A percentile compares a stretch with the other conserved stretches of the same genome.
phyloP scores from a whole-genome alignment of 2,113 vertebrate genomes.

The Coregonus clupeaformis region DNA sequence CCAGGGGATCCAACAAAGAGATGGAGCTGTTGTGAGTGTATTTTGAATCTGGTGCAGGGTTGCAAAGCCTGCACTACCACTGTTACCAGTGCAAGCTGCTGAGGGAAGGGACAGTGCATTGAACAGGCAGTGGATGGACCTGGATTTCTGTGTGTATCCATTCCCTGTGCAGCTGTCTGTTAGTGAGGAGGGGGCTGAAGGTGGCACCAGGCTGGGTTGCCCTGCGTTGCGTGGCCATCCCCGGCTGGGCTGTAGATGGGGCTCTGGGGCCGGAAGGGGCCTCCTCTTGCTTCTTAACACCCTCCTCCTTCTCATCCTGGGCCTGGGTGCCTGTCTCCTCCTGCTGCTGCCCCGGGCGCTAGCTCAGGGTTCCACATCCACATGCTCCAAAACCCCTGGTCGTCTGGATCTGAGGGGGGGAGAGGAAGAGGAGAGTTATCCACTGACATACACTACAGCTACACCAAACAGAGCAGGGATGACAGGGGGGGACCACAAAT shows the following conservation, averaged over 20 bases:
- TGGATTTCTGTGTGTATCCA: slow-evolving; percentile 37
- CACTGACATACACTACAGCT: not conserved
- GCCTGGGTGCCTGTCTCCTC: slow-evolving; percentile 41
- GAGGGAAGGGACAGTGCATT: slow-evolving; percentile 9
- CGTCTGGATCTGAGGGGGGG: slow-evolving; percentile 38
- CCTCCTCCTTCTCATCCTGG: slow-evolving; percentile 47
- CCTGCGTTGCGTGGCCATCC: slow-evolving; percentile 1
- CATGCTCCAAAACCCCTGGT: slow-evolving; percentile 30
- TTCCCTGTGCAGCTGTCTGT: slow-evolving; percentile 41
- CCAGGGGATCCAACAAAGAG: slow-evolving; percentile 49
- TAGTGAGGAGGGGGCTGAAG: slow-evolving; percentile 34
- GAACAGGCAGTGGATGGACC: slow-evolving; percentile 5
- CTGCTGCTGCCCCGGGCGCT: slow-evolving; percentile 43
- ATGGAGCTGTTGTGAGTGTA: no score
- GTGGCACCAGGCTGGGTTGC: slow-evolving; percentile 18
- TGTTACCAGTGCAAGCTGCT: not conserved
- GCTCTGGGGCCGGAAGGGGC: slow-evolving; percentile 14
- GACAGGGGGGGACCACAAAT: slow-evolving; percentile 7
- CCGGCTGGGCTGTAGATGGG: slow-evolving; percentile 12
- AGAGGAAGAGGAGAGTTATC: slow-evolving; percentile 39
- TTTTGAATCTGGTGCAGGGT: slow-evolving; percentile 56
- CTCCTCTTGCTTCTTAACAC: slow-evolving; percentile 31
- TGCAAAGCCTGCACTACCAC: slow-evolving; percentile 37
- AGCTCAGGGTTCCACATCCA: slow-evolving; percentile 13
- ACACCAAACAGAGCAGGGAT: slow-evolving; percentile 7